A percentile compares a stretch with the other conserved stretches of the same genome.
These are phyloP conservation scores for Aotus griseimembra DNA, from an alignment of 2,797 vertebrate genomes.

Conservation along the genomic window DNA sequence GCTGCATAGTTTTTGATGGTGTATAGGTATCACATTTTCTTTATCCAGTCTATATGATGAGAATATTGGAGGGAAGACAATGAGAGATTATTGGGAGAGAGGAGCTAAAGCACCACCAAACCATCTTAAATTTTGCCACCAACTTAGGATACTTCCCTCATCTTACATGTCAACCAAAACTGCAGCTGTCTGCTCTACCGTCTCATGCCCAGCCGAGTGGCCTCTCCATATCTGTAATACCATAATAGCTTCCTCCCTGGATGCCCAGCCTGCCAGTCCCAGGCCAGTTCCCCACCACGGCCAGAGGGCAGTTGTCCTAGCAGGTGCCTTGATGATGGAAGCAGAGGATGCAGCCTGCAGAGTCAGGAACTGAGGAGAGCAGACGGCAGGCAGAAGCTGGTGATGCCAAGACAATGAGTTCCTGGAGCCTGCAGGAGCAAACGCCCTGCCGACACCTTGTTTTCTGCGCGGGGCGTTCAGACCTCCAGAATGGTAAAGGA, in stretches of 20 bases:
- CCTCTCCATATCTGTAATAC: fast-evolving
- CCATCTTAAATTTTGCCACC: not conserved
- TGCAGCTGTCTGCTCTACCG: not conserved
- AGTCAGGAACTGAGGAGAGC: not conserved
- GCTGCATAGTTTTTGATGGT: not conserved
- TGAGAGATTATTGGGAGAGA: not conserved
- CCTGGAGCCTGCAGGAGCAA: no score
- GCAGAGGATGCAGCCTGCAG: not conserved
- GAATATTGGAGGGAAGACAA: not conserved
- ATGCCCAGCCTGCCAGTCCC: not conserved
- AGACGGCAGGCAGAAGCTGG: no score
- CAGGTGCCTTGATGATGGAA: fast-evolving
- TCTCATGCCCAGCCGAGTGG: not conserved
- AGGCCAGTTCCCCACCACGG: no score
- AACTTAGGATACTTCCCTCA: no score
- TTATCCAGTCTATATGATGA: not conserved
- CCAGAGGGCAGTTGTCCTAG: not conserved
- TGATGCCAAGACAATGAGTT: not conserved
- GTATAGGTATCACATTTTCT: not conserved
- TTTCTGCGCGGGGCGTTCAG: not conserved
- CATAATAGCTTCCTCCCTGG: not conserved
- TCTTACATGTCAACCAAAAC: not conserved
- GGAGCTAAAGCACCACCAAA: not conserved
- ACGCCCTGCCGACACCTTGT: no score
- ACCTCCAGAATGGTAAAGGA: not conserved